Conservation (phyloP, 2,797 vertebrate genomes). For the Coracias cyanogaster region DNA sequence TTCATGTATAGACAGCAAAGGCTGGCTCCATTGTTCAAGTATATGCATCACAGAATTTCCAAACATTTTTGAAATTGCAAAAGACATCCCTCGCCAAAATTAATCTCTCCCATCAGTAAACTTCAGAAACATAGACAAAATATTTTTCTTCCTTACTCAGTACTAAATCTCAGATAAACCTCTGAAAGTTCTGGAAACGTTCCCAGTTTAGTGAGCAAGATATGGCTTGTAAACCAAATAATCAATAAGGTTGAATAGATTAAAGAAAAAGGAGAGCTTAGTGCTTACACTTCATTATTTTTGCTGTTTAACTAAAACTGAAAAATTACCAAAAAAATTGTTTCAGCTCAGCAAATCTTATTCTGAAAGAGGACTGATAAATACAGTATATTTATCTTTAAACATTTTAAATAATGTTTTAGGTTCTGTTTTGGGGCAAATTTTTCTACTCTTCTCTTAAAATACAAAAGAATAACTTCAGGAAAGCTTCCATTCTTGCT, state of each 20-base stretch:
- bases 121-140: background rate
- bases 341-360: background rate
- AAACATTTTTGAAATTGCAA: background rate
- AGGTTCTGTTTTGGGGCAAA: background rate
- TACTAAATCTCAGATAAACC: background rate
- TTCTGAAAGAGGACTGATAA: background rate
- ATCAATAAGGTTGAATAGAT: background rate
- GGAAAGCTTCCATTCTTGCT: background rate
- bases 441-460: background rate
- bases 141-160: background rate
- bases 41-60: background rate
- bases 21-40: background rate
- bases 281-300: background rate
- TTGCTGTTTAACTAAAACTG: background rate
- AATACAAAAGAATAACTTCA: background rate
- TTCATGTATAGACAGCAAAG: background rate
- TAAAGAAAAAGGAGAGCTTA: background rate
- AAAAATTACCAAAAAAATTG: background rate
- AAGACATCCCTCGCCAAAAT: fast-evolving
- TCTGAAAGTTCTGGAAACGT: background rate
- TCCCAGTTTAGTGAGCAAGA: background rate
- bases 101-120: fast-evolving
- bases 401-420: background rate
- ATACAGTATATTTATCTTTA: background rate
- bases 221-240: background rate